phyloP scores from a whole-genome alignment of 2,888 invertebrate species.

The Sinohyriopsis cumingii region DNA sequence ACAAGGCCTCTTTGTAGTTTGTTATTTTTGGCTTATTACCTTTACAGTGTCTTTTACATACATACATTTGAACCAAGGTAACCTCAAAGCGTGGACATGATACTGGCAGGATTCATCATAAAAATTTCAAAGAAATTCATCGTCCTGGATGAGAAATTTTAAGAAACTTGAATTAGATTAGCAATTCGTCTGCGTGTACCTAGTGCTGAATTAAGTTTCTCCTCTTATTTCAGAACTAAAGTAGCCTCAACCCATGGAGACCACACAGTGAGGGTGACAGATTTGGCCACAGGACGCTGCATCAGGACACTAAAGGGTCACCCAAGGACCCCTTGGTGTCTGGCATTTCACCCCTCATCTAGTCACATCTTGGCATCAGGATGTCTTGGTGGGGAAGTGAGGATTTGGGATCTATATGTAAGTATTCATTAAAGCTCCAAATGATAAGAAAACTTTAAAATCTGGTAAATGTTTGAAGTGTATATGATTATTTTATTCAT shows the following conservation, averaged over 20 bases:
- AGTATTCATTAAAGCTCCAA: conserved; percentile 51
- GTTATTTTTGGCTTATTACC: too few relatives aligned
- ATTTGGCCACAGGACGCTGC: conserved; percentile 84
- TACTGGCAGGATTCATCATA: too few relatives aligned
- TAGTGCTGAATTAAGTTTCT: background rate
- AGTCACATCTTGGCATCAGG: conserved; percentile 89
- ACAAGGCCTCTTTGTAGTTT: too few relatives aligned
- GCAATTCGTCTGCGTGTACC: too few relatives aligned
- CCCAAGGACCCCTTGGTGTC: conserved; percentile 91
- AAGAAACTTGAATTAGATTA: too few relatives aligned
- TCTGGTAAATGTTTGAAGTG: too few relatives aligned
- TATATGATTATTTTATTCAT: too few relatives aligned
- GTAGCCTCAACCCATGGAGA: conserved; percentile 90
- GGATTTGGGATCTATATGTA: conserved; percentile 89
- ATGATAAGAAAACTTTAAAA: background rate
- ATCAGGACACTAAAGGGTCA: conserved; percentile 85
- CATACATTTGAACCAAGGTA: too few relatives aligned
- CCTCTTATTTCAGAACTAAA: conserved; percentile 75
- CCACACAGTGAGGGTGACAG: conserved; percentile 89
- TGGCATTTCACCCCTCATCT: conserved; percentile 89
- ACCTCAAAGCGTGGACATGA: too few relatives aligned
- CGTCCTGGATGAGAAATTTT: too few relatives aligned
- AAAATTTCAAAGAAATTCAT: too few relatives aligned
- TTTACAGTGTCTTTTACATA: too few relatives aligned
- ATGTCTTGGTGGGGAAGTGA: conserved; percentile 89